Base-by-base conservation (phyloP, 2,797 vertebrate genomes). In the Phalloptychus januarius region DNA sequence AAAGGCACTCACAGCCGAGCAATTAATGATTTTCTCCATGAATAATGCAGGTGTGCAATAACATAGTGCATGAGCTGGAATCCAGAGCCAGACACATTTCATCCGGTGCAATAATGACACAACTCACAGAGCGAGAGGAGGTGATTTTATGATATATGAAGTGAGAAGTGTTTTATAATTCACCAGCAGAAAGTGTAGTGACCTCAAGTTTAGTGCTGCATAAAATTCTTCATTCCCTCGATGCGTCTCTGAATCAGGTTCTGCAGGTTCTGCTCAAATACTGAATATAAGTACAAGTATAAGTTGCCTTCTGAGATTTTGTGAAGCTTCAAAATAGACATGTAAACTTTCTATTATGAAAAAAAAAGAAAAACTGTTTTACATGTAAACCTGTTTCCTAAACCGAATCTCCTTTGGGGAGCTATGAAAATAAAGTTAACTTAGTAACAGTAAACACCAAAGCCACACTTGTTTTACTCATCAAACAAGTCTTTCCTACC, bases 131-230 rank as follows among this genome's bases (percentile, higher is more conserved):
- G 61, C 23, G 8, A 72, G 71, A 25, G 86, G 85, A 72, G 74
- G 76, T 85, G 76, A 85, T 82, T 31, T 67, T 45, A 50, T 78
- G 75, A 84, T 79, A 74, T 89, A 86, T 61, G 83, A 78, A 79
- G 45, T 77, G 82, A 77, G 74, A 76, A 75, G 70, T 67, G 72
- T 83, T 86, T 87, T 77, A 86, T 87, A 86, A 84, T 86, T 88
- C 84, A 50, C 76, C 48, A 36, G 69, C 58, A 83, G 74, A 44
- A 44, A 69, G 45, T 38, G 63, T 36, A 71, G 40, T 50, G 63
- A 58, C 45, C 38, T 50, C 46, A 70, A 84, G 81, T 90, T 79
- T 82, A 84, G 76, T 79, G 82, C 58, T 4, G n/a, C 70, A 50
- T 71, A 84, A 71, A 85, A 85, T 88, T 79, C 88, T 84, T 84